Evolutionary conservation across 2,888 invertebrate genomes (phyloP).

Genomic region (Hydrotaea cyrtoneurina): DNA sequence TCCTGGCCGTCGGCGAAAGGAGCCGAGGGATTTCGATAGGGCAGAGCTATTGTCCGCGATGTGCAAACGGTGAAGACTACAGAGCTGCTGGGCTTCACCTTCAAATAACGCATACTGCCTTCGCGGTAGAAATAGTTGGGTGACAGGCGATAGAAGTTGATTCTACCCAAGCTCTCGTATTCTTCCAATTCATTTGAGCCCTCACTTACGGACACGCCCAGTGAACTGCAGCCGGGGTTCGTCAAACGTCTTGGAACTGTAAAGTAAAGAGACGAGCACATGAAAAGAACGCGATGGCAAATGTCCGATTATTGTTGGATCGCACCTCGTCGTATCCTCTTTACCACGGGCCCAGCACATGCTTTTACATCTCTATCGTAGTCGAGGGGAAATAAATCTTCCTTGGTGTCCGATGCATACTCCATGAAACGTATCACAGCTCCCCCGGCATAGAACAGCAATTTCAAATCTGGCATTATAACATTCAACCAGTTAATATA

Average conservation of each 20-base stretch:
- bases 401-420: slow-evolving; percentile 83
- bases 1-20: slow-evolving; percentile 74
- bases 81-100: slow-evolving; percentile 82
- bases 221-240: slow-evolving; percentile 83
- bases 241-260: slow-evolving; percentile 84
- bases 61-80: slow-evolving; percentile 84
- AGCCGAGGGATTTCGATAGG: slow-evolving; percentile 80
- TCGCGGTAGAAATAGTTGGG: slow-evolving; percentile 86
- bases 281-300: neutral
- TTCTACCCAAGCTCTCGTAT: slow-evolving; percentile 84
- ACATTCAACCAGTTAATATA: slow-evolving; percentile 83
- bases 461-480: slow-evolving; percentile 85
- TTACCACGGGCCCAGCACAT: slow-evolving; percentile 81
- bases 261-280: neutral
- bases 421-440: slow-evolving; percentile 83
- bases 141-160: slow-evolving; percentile 86
- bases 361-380: slow-evolving; percentile 73
- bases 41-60: slow-evolving; percentile 83
- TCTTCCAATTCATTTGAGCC: slow-evolving; percentile 82
- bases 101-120: slow-evolving; percentile 81
- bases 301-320: slow-evolving; percentile 1
- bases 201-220: slow-evolving; percentile 79
- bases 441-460: slow-evolving; percentile 84
- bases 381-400: slow-evolving; percentile 81
- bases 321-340: slow-evolving; percentile 85